Evolutionary conservation across 2,888 invertebrate species (phyloP), one percentile per base, ranked within the genome.

Genomic region (Polyommatus iphigenia): DNA sequence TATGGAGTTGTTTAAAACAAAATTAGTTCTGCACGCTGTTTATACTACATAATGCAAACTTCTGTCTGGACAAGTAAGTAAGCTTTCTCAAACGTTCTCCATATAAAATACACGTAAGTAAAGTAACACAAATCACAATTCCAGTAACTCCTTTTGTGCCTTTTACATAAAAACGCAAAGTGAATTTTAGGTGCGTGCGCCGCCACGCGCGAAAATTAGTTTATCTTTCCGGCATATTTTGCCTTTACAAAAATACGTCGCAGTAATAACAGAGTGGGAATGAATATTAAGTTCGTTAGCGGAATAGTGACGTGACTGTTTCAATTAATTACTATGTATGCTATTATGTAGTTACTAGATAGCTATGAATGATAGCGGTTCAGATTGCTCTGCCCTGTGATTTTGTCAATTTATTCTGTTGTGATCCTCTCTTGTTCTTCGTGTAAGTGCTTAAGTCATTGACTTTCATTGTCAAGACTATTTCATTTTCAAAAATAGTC

Each of bases 241-340:
- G 67, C 29, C 5, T 32, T 67, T 29, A 67, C 67, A 67, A 67
- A 67, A 67, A 67, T 67, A 29, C 6, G 29, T 29, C 13, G 15
- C 67, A 29, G 67, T 67, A 67, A 67, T 67, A 67, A 67, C 67
- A 67, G 67, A 67, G 67, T 32, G 29, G 67, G 15, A 67, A 6
- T 29, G 29, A 67, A 67, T 67, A 67, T 67, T 67, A 32, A 67
- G 67, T 67, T 67, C 67, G 18, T 67, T 67, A 67, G 29, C 15
- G 67, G 29, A 67, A 67, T 32, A 67, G 67, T 67, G 15, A 15
- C 67, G 67, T 67, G 67, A 67, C 15, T 67, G 29, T 15, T 32
- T 67, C 29, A 67, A 32, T 67, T 67, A 67, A 67, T 67, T 32
- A 67, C 15, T 32, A 6, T 1, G 67, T 67, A 3, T 67, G 29